Base-by-base conservation (phyloP, 2,797 vertebrate genomes). In the Echiichthys vipera region DNA sequence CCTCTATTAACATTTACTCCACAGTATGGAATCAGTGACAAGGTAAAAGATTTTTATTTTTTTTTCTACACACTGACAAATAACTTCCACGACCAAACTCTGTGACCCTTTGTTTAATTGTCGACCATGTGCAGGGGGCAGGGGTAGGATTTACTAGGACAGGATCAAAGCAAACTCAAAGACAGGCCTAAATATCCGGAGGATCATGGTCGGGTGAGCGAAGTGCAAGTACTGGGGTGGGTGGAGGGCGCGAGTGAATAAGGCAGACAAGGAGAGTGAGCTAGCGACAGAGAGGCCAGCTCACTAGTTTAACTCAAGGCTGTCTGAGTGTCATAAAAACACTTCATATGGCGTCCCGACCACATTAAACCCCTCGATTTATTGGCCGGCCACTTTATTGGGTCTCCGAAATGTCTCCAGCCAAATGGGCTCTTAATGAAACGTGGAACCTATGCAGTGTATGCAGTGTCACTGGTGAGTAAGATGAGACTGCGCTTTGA, bases 381-480 rank as follows among this genome's bases (percentile, higher is more conserved):
- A 89, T 81, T 64, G 84, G 50, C 53, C 18, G 5, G 39, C 25
- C 74, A 72, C 72, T 87, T 91, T 84, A 89, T 65, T 76, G 65
- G 77, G 46, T 59, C 73, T 76, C 69, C 57, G 54, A 74, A 84
- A 87, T 59, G 77, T 84, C 77, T 85, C 49, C 36, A 46, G 65
- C 74, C 67, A 85, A 86, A 87, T 65, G 75, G 77, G 78, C 65
- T 71, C 77, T 77, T 80, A 77, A 86, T 89, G 80, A 87, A 83
- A 82, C 57, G 42, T 27, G 46, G 45, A 72, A 32, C 65, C 43
- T n/a, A 30, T 24, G 67, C 32, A 4, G 65, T 37, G 63, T 56
- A 55, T 56, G 58, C 57, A 30, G 27, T 2, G 58, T 82, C 80
- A 70, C 62, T 54, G 22, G 50, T 74, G 76, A 87, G 63, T 71